These are phyloP conservation scores for Ailurus styani DNA, from an alignment of 2,113 vertebrate species.

Conservation along the genomic window DNA sequence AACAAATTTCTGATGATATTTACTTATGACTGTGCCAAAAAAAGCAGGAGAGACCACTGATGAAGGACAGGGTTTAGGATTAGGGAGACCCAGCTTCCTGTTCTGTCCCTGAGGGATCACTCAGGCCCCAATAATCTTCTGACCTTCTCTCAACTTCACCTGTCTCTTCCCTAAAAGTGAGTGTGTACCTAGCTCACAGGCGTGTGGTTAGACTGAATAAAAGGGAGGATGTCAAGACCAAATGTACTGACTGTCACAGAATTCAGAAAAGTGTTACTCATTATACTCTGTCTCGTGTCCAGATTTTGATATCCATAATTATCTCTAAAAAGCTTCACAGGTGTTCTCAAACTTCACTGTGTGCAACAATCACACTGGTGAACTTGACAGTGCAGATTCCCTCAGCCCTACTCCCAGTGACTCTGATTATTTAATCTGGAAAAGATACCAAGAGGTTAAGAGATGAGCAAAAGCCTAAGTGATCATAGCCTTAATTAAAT, in stretches of 20 bases:
- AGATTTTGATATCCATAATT: neutral
- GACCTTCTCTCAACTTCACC: neutral
- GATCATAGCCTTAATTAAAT: neutral
- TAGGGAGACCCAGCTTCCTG: neutral
- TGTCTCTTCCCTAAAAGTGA: neutral
- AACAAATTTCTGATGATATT: neutral
- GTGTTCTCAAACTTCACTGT: neutral
- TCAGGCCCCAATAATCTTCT: neutral
- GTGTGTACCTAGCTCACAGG: neutral
- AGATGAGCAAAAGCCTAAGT: neutral
- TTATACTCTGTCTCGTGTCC: neutral
- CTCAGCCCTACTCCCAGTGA: neutral
- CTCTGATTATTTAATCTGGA: neutral
- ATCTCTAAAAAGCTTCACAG: neutral
- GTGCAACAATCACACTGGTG: neutral
- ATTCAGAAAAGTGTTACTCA: neutral
- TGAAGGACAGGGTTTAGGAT: neutral
- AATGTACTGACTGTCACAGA: neutral
- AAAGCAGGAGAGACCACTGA: neutral
- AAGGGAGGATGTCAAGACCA: neutral
- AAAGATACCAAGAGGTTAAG: neutral
- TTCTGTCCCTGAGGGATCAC: neutral
- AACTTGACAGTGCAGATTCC: neutral
- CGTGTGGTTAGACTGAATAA: neutral
- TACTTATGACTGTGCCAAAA: neutral